These are phyloP conservation scores for Protonemura montana DNA, from an alignment of 2,888 invertebrate species.

Conservation along the genomic window DNA sequence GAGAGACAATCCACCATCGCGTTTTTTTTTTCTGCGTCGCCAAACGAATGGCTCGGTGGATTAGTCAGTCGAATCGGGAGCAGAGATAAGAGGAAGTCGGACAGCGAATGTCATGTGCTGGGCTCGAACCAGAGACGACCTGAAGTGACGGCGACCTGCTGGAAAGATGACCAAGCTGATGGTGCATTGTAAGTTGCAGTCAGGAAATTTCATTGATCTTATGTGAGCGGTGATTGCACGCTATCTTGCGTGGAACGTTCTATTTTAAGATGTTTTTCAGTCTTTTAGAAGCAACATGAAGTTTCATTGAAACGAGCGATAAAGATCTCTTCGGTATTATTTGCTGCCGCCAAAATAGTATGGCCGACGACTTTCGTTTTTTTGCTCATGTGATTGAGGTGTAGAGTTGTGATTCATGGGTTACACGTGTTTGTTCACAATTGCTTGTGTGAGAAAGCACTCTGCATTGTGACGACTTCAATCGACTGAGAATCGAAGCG, in stretches of 20 bases:
- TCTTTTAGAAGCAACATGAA: neutral
- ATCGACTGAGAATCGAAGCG: neutral
- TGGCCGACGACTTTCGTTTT: no score
- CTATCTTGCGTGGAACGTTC: neutral
- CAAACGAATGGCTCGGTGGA: neutral
- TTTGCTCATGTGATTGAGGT: neutral
- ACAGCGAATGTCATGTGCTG: neutral
- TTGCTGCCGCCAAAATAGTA: neutral
- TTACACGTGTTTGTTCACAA: neutral
- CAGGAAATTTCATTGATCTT: neutral
- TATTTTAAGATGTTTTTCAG: constrained; percentile 1
- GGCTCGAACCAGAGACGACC: neutral
- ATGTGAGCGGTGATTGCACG: neutral
- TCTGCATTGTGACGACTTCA: neutral
- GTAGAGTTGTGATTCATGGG: neutral
- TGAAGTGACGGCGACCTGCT: neutral
- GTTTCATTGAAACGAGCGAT: constrained; percentile 1
- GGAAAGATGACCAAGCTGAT: neutral
- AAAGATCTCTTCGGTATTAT: neutral
- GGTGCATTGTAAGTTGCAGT: neutral
- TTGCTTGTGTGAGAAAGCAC: neutral
- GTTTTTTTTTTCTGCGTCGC: neutral
- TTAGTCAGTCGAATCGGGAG: neutral
- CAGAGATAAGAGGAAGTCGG: neutral
- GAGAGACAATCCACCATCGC: neutral